Conservation (phyloP, 2,888 invertebrate species). For the Ormyrus pomaceus region DNA sequence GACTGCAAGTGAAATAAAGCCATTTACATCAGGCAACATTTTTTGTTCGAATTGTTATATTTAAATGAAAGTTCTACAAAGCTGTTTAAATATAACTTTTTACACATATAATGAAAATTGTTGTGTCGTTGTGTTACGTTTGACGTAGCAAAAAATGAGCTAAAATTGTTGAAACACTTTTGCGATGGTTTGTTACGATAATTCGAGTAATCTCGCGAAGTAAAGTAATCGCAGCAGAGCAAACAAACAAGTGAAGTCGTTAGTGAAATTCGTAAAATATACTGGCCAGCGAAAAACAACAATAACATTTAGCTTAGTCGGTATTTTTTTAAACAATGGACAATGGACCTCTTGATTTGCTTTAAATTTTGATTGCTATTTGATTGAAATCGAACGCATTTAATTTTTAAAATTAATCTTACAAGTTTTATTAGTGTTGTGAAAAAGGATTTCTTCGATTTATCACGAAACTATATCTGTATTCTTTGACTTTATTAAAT, state of each 20-base stretch:
- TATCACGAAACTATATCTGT: background rate
- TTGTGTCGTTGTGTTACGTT: no score
- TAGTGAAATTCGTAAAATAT: constrained; percentile 2
- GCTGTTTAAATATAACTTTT: no score
- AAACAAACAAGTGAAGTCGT: constrained; percentile 11
- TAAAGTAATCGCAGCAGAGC: background rate
- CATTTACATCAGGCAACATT: no score
- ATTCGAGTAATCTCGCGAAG: background rate
- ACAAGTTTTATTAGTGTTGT: background rate
- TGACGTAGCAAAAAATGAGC: no score
- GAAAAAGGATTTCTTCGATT: constrained; percentile 5
- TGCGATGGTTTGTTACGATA: background rate
- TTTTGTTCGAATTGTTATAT: no score
- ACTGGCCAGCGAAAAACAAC: background rate
- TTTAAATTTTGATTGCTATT: background rate
- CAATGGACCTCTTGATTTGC: background rate
- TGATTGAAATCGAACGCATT: background rate
- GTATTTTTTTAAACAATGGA: background rate
- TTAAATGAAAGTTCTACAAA: no score
- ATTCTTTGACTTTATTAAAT: constrained; percentile 11
- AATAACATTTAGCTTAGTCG: background rate
- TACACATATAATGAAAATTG: no score
- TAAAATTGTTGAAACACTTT: background rate
- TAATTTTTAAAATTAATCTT: background rate
- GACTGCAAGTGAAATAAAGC: no score